Evolutionary conservation across 1,140 invertebrate species (phyloP).

Genomic region (Hycleus phaleratus): DNA sequence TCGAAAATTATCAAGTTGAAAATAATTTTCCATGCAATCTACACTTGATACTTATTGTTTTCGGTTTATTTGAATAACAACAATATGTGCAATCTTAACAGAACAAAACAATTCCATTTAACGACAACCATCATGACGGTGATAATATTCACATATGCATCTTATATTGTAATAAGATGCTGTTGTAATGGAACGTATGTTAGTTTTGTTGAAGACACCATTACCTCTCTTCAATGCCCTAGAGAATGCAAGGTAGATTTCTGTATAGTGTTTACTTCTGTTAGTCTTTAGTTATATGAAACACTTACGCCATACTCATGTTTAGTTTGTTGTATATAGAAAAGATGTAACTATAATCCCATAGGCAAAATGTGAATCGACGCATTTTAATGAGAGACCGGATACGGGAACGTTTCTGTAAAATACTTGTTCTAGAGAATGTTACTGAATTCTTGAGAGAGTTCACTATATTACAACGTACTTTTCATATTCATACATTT

Average conservation of each 20-base stretch:
- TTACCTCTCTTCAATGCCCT: no score
- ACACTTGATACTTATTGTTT: no score
- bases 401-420: constrained; percentile 10
- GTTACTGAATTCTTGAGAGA: no score
- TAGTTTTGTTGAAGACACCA: not conserved
- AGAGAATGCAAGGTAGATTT: no score
- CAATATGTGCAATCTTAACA: constrained; percentile 3
- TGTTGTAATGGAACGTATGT: not conserved
- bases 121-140: constrained; percentile 5
- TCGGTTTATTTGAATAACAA: no score
- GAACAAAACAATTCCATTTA: constrained; percentile 11
- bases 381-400: constrained; percentile 19
- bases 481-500: no score
- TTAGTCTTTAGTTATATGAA: constrained; percentile 5
- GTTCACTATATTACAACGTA: no score
- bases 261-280: no score
- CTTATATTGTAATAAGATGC: no score
- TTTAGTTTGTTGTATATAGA: constrained; percentile 11
- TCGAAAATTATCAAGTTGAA: no score
- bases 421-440: not conserved
- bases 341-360: constrained; percentile 8
- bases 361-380: constrained; percentile 18
- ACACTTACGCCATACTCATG: constrained; percentile 11
- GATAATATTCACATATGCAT: constrained; percentile 4
- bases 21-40: no score